A percentile compares a stretch with the other conserved stretches of the same genome.
Evolutionary conservation across 1,140 invertebrate genomes (phyloP).

Genomic region (Zaprionus nigranus): DNA sequence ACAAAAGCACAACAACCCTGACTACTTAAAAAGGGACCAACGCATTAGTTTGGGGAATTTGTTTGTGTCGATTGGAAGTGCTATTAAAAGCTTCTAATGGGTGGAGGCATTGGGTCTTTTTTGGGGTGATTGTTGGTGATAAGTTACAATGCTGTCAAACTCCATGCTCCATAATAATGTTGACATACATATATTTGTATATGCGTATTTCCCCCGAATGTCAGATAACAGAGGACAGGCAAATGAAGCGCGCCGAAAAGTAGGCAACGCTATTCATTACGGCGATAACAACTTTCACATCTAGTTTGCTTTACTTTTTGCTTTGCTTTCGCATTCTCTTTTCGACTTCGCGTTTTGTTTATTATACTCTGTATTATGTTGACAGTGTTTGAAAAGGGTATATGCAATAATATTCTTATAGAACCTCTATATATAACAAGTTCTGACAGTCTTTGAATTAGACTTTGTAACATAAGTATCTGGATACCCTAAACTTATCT

Average conservation of each 20-base stretch:
- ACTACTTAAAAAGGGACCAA: neutral
- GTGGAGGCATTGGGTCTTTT: slow-evolving; percentile 1
- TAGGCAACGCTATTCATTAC: slow-evolving; percentile 42
- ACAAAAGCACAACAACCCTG: slow-evolving; percentile 39
- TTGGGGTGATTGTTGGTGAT: slow-evolving; percentile 21
- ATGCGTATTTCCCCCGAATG: slow-evolving; percentile 13
- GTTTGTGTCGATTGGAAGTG: slow-evolving; percentile 34
- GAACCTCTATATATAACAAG: neutral
- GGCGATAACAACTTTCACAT: slow-evolving; percentile 43
- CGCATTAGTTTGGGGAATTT: slow-evolving; percentile 44
- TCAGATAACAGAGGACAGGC: slow-evolving; percentile 12
- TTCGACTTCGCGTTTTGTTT: slow-evolving; percentile 25
- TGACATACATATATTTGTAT: slow-evolving; percentile 4
- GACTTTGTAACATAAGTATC: neutral
- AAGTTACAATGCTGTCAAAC: slow-evolving; percentile 31
- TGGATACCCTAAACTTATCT: neutral
- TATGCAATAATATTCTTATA: neutral
- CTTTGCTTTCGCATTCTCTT: neutral
- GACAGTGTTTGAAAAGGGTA: neutral
- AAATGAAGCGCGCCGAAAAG: slow-evolving; percentile 43
- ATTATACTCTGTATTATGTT: neutral
- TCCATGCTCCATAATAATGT: slow-evolving; percentile 7
- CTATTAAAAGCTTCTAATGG: slow-evolving; percentile 41
- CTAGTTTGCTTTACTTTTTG: slow-evolving; percentile 15
- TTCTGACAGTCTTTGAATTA: neutral